These are phyloP conservation scores for Clistopyga incitator DNA, from an alignment of 2,888 invertebrate species.

Conservation along the genomic window DNA sequence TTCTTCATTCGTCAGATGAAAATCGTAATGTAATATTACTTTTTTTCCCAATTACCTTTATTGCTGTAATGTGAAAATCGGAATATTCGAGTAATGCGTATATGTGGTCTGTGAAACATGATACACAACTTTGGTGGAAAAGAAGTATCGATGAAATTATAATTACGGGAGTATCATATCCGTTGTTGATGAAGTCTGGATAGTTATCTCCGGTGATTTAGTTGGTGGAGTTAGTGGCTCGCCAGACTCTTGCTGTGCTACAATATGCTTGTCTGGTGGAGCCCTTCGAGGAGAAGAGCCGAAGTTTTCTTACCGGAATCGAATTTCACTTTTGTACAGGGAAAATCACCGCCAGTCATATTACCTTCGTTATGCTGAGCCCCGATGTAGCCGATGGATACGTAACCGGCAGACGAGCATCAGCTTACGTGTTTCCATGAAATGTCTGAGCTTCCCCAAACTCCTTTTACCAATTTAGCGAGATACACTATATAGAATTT, in stretches of 20 bases:
- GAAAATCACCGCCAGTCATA: constrained; percentile 58
- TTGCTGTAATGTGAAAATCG: constrained; percentile 17
- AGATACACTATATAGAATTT: constrained; percentile 5
- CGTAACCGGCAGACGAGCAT: constrained; percentile 13
- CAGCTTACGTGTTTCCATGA: constrained; percentile 16
- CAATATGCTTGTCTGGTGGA: not conserved
- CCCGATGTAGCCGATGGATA: not conserved
- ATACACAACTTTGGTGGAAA: not conserved
- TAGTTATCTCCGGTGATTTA: constrained; percentile 32
- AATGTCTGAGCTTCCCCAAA: constrained; percentile 24
- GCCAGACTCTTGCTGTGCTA: not conserved
- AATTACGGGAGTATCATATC: constrained; percentile 25
- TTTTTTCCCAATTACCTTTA: not conserved
- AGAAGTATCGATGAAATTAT: constrained; percentile 23
- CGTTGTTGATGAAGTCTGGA: constrained; percentile 47
- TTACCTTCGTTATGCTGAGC: constrained; percentile 65
- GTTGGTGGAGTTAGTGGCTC: constrained; percentile 31
- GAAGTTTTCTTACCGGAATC: constrained; percentile 76
- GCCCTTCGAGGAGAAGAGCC: constrained; percentile 25
- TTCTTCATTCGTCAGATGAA: not conserved
- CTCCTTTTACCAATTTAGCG: constrained; percentile 48
- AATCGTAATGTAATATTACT: no score
- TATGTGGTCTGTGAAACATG: not conserved
- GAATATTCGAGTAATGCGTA: not conserved
- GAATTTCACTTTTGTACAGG: constrained; percentile 71